Evolutionary conservation across 2,797 vertebrate species (phyloP), one percentile per base, ranked within the genome.

Genomic region (Scyliorhinus canicula): DNA sequence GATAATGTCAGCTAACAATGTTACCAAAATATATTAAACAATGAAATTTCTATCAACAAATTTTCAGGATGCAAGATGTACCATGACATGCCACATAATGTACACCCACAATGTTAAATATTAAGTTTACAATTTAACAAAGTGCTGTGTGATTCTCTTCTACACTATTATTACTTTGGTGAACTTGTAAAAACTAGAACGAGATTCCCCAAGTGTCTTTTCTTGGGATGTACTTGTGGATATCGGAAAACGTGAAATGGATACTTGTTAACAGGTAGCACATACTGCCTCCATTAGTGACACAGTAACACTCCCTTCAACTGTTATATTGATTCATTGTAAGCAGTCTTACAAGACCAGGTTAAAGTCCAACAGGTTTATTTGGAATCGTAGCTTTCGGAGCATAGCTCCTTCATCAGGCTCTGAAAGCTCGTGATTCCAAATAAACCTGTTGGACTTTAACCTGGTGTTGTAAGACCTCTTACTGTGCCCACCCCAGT

Each of bases 1-100:
- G 63, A 65, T 65, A 65, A 19, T 21, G 21, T 65, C 14, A 19
- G 63, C 63, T 19, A 65, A 19, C 19, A 65, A 24, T 65, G 63
- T 74, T 35, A 95, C 55, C 55, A 95, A 31, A 65, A 86, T 21
- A 47, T 95, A 69, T 65, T 94, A 71, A 71, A n/a, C n/a, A 5
- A 74, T 52, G 44, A 47, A 93, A 52, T 52, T 71, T 52, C 19
- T 94, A 47, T 47, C 11, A 88, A 69, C 19, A 31, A 0, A 60
- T 60, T 60, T 71, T n/a, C n/a, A 69, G 50, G 84, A 86, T 86
- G 55, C 9, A 26, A 86, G 9, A 28, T 57, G 3, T 40, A 5
- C 50, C 85, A 88, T 35, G 8, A 57, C n/a, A 60, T 60, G 21
- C 82, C 44, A 79, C 69, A n/a, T n/a, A 74, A 74, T 35, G 24